Evolutionary conservation across 2,113 vertebrate species (phyloP), one percentile per base, ranked within the genome.

Genomic region (Noctilio leporinus): DNA sequence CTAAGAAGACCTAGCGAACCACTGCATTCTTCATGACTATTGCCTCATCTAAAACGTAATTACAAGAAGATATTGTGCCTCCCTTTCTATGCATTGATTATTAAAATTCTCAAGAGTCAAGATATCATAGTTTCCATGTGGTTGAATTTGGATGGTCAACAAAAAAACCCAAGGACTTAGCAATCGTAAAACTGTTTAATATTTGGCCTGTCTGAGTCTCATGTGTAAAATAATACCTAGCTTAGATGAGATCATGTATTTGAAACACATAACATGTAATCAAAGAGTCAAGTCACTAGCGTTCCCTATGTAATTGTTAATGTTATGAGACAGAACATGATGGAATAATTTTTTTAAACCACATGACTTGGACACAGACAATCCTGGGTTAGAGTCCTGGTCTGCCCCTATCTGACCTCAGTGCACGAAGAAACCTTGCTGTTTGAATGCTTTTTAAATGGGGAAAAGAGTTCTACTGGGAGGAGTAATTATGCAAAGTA

Each of bases 231-330:
- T 35, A 87, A 84, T 93, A 64, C 59, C 86, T 81, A 49, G 26
- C 26, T 77, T 33, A 51, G 69, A 91, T 87, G 80, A 95, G 64
- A 84, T 91, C 75, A 78, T 89, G 11, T 30, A 49, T 94, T 95
- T 83, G 82, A 95, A 95, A 94, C 57, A 78, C 19, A 28, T 45
- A 85, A 55, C 57, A 62, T 89, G 51, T 30, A 80, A 93, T 92
- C 81, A 62, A 81, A 92, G 84, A 15, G 24, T 76, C 89, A 96
- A 91, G 49, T 86, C 30, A 64, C 6, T 62, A 49, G 38, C 2
- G 55, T 72, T 59, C 93, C 22, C 57, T 93, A 40, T 51, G 53
- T 51, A 94, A 38, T 77, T 94, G 51, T 72, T 86, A 86, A 57
- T 59, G 16, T 86, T 91, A 35, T 64, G 78, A 91, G 69, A 67